Base-by-base conservation (phyloP, 64 coral and sea anemone species). In the Orbicella faveolata region DNA sequence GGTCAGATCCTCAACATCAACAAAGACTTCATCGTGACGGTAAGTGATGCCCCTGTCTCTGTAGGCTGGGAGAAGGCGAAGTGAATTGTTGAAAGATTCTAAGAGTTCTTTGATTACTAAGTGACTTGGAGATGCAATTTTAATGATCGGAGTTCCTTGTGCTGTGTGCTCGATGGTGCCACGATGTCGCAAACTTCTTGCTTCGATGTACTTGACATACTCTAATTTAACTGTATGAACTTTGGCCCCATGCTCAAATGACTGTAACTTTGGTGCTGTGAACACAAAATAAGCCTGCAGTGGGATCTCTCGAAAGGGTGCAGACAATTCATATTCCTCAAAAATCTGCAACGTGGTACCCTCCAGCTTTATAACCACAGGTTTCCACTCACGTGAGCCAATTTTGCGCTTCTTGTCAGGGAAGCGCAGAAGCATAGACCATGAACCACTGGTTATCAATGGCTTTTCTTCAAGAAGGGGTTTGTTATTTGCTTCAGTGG, bases 191-290 rank as follows among this genome's bases (percentile, higher is more conserved):
- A 99, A 76, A 80, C 90, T 96, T 75, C 92, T 94, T 20, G 70
- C 91, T 70, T 99, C 97, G 36, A 90, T 94, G 55, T 96, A 99
- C 52, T 99, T 99, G 37, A 99, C 91, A 73, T 99, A 99, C 57
- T 92, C 84, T 57, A 99, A 70, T 75, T 96, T 99, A 4, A 89
- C 83, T 36, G 97, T 93, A 37, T 99, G 97, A 12, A 99, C 91
- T 86, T 99, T 99, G 9, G 84, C 89, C 21, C 90, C 81, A 55
- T 81, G 88, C 37, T 89, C 81, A 86, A 78, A 83, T 15, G 63
- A 68, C 39, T 99, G 97, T 25, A 99, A 61, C 13, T 68, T 69
- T 9, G 88, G 83, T 30, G 52, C 59, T 14, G 94, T 90, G 36
- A 99, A 93, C 36, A 88, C 93, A 87, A 96, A 99, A 84, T 92